These are phyloP conservation scores for Seison nebaliae DNA, from an alignment of 1,140 invertebrate species.

Conservation along the genomic window DNA sequence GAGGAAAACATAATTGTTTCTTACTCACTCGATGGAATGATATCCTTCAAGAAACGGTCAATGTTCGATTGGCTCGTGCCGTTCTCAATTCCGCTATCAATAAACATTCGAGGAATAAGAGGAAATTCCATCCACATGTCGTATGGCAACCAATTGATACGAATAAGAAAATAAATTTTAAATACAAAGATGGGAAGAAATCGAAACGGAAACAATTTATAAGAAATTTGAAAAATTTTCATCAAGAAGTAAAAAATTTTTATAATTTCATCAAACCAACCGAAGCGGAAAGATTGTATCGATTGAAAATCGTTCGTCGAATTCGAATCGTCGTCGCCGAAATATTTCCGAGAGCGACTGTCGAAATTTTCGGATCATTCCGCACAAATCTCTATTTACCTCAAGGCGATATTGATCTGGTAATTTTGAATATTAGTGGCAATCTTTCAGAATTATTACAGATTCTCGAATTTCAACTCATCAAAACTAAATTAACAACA, in stretches of 20 bases:
- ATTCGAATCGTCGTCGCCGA: slow-evolving; percentile 5
- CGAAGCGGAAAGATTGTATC: slow-evolving; percentile 6
- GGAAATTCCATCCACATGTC: too few species aligned
- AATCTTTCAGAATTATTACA: slow-evolving; percentile 2
- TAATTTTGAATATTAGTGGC: slow-evolving; percentile 68
- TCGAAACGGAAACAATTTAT: too few species aligned
- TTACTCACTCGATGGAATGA: too few species aligned
- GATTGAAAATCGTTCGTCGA: slow-evolving; percentile 3
- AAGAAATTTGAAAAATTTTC: too few species aligned
- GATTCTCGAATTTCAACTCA: neutral
- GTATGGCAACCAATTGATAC: too few species aligned
- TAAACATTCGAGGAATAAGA: too few species aligned
- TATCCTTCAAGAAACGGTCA: too few species aligned
- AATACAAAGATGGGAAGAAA: too few species aligned
- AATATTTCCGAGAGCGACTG: slow-evolving; percentile 4
- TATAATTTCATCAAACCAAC: slow-evolving; percentile 9
- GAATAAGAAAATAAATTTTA: too few species aligned
- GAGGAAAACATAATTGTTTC: too few species aligned
- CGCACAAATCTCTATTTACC: slow-evolving; percentile 70
- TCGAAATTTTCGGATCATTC: slow-evolving; percentile 55
- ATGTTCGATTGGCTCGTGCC: too few species aligned
- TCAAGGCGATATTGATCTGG: slow-evolving; percentile 76
- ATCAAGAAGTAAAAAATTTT: slow-evolving; percentile 8
- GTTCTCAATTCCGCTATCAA: too few species aligned
- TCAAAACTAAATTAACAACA: slow-evolving; percentile 15